A percentile compares a stretch with the other conserved stretches of the same genome.
phyloP scores from a whole-genome alignment of 2,113 vertebrate species.

The Piliocolobus tephrosceles region DNA sequence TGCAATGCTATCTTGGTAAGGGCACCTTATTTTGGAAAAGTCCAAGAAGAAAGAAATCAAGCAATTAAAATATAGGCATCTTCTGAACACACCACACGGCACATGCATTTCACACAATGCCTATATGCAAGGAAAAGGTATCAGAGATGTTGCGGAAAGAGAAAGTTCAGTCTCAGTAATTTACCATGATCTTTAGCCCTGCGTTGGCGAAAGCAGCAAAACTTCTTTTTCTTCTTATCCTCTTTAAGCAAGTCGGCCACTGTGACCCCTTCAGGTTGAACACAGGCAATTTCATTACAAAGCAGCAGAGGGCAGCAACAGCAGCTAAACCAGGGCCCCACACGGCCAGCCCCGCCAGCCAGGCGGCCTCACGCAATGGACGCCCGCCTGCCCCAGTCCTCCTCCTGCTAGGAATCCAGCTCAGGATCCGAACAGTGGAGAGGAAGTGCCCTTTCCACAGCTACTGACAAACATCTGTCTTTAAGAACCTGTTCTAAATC shows the following conservation, averaged over 20 bases:
- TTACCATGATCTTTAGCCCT: constrained; percentile 96
- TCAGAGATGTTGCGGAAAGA: constrained; percentile 57
- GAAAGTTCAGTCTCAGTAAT: constrained; percentile 75
- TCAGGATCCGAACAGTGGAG: background rate
- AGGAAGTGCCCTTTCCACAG: background rate
- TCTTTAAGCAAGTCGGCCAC: constrained; percentile 94
- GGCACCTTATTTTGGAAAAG: constrained; percentile 21
- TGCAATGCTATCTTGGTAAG: constrained; percentile 31
- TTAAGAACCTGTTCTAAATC: background rate
- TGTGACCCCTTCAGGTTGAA: constrained; percentile 94
- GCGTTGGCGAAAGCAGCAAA: constrained; percentile 95
- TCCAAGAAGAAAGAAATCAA: constrained; percentile 72
- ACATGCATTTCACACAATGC: constrained; percentile 71
- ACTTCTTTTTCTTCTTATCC: constrained; percentile 97
- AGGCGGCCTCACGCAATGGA: accelerated
- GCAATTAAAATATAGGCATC: constrained; percentile 72
- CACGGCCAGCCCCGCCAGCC: accelerated
- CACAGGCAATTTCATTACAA: constrained; percentile 91
- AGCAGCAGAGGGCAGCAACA: constrained; percentile 91
- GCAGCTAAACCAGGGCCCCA: constrained; percentile 77
- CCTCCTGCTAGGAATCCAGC: background rate
- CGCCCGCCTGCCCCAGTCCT: background rate
- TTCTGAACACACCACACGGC: constrained; percentile 54
- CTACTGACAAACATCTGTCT: background rate
- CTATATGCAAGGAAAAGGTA: background rate